Base-by-base conservation (phyloP, 2,888 invertebrate genomes). In the Meloe dianella region DNA sequence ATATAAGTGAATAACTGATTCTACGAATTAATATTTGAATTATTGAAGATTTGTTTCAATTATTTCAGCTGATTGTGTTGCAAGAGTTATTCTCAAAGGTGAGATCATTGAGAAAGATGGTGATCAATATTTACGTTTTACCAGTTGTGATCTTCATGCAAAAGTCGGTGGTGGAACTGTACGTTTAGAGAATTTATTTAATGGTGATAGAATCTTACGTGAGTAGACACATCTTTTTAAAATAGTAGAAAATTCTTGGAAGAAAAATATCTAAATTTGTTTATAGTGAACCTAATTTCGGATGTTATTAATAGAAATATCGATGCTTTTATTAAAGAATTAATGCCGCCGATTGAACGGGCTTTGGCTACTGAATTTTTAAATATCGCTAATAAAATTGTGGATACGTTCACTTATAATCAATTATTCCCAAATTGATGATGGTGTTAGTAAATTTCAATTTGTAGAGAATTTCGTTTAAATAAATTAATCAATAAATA, bases 281-380 rank as follows among this genome's bases (percentile, higher is more conserved):
- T 82, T 80, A 57, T 75, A 84, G 85, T 82, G 68, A 84, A 85
- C 14, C 83, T 87, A n/a, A 81, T 88, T 17, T 88, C 88, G 76
- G 82, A 82, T 35, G 86, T 86, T 0, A 85, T 88, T 41, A 89
- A 89, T 76, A 83, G 82, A 71, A 89, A 89, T 74, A 85, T 88
- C 67, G 83, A 85, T 38, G 73, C 83, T 1, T 87, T 89, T 73
- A 69, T 86, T 29, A 82, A 82, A 54, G 88, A 89, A 71, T 74
- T 89, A 8, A 81, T 86, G 76, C 89, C 89, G 0, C 77, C 85
- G 0, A 83, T 89, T 27, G 87, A 88, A 73, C 84, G 80, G 66
- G 84, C 85, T 0, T 79, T 88, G 4, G 80, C 84, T 0, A 75
- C 77, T 3, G 80, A 84, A 14, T 85, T 88, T 74, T 73, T 84